Evolutionary conservation across 1,140 invertebrate genomes (phyloP), one percentile per base, ranked within the genome.

Genomic region (Notospermus geniculatus): DNA sequence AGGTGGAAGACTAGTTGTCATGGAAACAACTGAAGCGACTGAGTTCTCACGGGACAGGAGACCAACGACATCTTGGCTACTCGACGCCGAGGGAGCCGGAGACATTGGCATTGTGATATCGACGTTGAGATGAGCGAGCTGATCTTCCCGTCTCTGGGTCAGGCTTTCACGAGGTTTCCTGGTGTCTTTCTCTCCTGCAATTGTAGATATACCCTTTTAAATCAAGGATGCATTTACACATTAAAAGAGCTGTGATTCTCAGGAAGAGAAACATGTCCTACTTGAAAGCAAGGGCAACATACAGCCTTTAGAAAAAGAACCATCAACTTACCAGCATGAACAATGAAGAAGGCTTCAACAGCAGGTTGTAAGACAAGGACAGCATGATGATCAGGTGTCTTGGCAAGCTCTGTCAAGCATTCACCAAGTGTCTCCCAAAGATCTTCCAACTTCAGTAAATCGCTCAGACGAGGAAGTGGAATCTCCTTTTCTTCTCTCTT

Each of bases 281-380:
- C n/a, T n/a, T n/a, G n/a, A n/a, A n/a, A n/a, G n/a, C n/a, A n/a
- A n/a, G n/a, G n/a, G n/a, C n/a, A n/a, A n/a, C n/a, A n/a, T n/a
- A n/a, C n/a, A n/a, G n/a, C n/a, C n/a, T n/a, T n/a, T n/a, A n/a
- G n/a, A n/a, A n/a, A n/a, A n/a, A n/a, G n/a, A n/a, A n/a, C n/a
- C n/a, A 61, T 13, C 17, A 55, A 36, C 60, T 55, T 60, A 77
- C 79, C 77, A 45, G 91, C 90, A 76, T 94, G 91, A 9, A 94
- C 91, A 23, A 93, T 82, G 83, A 95, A 94, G 81, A 95, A 95
- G 22, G 91, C 91, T 78, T 96, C 93, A 11, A 95, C 93, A 2
- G 92, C 90, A 19, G 92, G 91, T 82, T 93, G 92, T 54, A 96
- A 81, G 29, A 95, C 90, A n/a, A 96, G 83, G 4, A 96, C 92